These are phyloP conservation scores for Agrilus mali DNA, from an alignment of 2,888 invertebrate species.

Conservation along the genomic window DNA sequence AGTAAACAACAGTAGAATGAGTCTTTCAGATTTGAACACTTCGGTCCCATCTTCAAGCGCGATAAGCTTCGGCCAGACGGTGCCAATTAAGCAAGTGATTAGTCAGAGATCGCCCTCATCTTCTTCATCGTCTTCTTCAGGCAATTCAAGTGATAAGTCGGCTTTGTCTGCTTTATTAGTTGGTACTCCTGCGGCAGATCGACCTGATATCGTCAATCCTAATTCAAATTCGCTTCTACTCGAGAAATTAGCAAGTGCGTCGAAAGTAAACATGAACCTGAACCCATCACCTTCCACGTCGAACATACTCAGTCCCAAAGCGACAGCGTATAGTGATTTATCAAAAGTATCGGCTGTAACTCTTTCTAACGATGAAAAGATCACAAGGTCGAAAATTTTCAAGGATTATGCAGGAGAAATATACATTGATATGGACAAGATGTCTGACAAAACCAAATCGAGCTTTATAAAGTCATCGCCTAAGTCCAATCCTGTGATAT, in stretches of 20 bases:
- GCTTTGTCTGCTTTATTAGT: constrained; percentile 44
- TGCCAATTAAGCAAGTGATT: constrained; percentile 27
- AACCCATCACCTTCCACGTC: constrained; percentile 18
- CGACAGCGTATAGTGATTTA: constrained; percentile 1
- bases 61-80: constrained; percentile 26
- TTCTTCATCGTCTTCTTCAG: constrained; percentile 6
- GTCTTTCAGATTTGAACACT: constrained; percentile 20
- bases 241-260: constrained; percentile 39
- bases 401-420: no score
- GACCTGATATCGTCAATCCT: constrained; percentile 41
- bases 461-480: constrained; percentile 17
- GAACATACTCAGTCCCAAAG: constrained; percentile 26
- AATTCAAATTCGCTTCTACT: constrained; percentile 38
- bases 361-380: no score
- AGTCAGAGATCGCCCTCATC: constrained; percentile 15
- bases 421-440: not conserved
- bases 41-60: constrained; percentile 30
- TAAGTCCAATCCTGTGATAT: constrained; percentile 31
- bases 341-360: no score
- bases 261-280: constrained; percentile 21
- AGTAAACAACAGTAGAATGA: constrained; percentile 28
- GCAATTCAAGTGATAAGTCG: constrained; percentile 25
- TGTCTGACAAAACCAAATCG: not conserved
- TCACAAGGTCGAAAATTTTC: no score
- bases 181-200: constrained; percentile 47